phyloP scores from a whole-genome alignment of 2,113 vertebrate genomes.

The Zosterops hypoxanthus region DNA sequence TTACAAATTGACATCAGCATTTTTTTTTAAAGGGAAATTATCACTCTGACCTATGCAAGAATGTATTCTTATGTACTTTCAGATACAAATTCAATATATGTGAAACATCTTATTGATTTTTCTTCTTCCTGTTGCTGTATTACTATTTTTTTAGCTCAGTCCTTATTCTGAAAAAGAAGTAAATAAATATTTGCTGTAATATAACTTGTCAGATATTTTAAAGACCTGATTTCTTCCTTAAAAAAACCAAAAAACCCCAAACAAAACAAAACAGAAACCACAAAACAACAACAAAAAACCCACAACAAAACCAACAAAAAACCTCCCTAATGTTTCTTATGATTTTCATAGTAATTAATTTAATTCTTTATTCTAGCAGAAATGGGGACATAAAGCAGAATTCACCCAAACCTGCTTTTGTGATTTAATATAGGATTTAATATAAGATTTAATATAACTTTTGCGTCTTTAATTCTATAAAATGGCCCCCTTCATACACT shows the following conservation, averaged over 20 bases:
- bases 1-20: neutral
- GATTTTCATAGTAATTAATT: neutral
- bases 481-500: neutral
- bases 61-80: neutral
- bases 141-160: neutral
- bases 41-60: neutral
- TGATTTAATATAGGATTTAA: neutral
- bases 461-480: neutral
- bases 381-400: neutral
- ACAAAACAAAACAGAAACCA: neutral
- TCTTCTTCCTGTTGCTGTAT: neutral
- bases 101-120: neutral
- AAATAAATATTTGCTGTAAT: neutral
- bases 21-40: neutral
- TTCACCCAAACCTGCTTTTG: fast-evolving
- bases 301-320: neutral
- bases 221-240: neutral
- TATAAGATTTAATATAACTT: neutral
- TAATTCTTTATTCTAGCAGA: neutral
- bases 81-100: neutral
- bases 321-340: neutral
- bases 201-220: neutral
- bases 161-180: neutral
- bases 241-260: neutral
- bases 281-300: neutral